Percentiles rank a stretch among this genome's conserved stretches.
Evolutionary conservation across 1,140 invertebrate species (phyloP).

Genomic region (Drosophila sp.): DNA sequence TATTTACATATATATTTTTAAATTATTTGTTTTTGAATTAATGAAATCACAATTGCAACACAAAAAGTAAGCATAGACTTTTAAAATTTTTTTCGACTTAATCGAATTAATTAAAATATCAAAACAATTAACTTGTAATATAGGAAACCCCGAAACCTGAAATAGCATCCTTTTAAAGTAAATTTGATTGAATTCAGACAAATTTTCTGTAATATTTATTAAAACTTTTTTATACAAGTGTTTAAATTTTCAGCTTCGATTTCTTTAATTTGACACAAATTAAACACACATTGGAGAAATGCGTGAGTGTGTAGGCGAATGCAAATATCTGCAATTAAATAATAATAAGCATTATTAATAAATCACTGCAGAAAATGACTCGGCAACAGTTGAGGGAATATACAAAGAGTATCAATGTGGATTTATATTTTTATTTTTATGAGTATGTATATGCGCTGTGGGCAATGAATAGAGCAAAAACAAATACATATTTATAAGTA

Average conservation of each 20-base stretch:
- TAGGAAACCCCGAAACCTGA: slow-evolving; percentile 17
- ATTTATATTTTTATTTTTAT: slow-evolving; percentile 16
- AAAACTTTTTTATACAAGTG: slow-evolving; percentile 65
- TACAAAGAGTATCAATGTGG: slow-evolving; percentile 59
- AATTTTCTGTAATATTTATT: slow-evolving; percentile 48
- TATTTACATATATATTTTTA: not conserved
- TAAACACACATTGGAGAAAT: slow-evolving; percentile 40
- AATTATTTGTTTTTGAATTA: slow-evolving; percentile 15
- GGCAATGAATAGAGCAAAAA: slow-evolving; percentile 19
- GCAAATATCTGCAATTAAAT: slow-evolving; percentile 80
- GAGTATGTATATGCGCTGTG: slow-evolving; percentile 7
- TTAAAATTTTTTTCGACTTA: slow-evolving; percentile 53
- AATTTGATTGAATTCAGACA: slow-evolving; percentile 9
- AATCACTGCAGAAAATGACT: slow-evolving; percentile 69
- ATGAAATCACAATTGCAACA: not conserved
- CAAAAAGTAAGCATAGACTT: not conserved
- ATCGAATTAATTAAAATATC: slow-evolving; percentile 78
- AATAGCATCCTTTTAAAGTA: slow-evolving; percentile 12
- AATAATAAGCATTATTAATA: slow-evolving; percentile 83
- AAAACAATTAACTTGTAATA: slow-evolving; percentile 54
- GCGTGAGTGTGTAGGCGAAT: slow-evolving; percentile 24
- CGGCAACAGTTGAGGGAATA: slow-evolving; percentile 15
- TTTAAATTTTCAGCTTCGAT: slow-evolving; percentile 36
- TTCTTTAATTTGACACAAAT: slow-evolving; percentile 63
- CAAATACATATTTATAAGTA: no score